Base-by-base conservation (phyloP, 1,140 invertebrate species). In the Cotesia chilonis region DNA sequence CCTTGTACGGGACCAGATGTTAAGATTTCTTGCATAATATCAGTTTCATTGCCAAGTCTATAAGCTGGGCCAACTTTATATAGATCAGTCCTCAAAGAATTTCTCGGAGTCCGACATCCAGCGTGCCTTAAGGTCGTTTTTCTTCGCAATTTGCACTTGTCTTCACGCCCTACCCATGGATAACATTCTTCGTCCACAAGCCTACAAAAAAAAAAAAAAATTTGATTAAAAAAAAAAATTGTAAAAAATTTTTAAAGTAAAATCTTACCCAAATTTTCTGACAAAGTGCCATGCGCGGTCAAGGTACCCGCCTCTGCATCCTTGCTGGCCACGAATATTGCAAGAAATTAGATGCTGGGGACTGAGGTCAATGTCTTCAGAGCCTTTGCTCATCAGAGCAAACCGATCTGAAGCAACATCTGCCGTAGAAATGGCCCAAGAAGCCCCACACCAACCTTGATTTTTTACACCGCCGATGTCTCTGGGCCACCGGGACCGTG, bases 1-100 rank as follows among this genome's bases (percentile, higher is more conserved):
- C 94, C 94, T 92, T 98, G 96, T 0, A 98, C 95, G n/a, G 96
- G 96, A 71, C 97, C 97, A 59, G 95, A 96, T 20, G 90, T 91
- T 81, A 92, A 88, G 60, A 98, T 97, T 82, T 98, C 96, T 74
- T 93, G 90, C 94, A 95, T 96, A 72, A 98, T 98, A 80, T 96
- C 95, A 9, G 90, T 89, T 79, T 93, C 92, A 60, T 90, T 90
- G 41, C 89, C 89, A 12, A 98, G 86, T 73, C 92, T 90, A 87
- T 97, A 96, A 6, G 95, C 93, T 0, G 96, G 96, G 0, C 94
- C 94, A 5, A 94, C 92, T 75, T 92, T 92, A 83, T 95, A 96
- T 9, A 91, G 84, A 52, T 88, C 87, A 14, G 88, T 90, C 67
- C 91, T 88, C 47, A 82, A 75, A 60, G 83, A 80, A 14, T 87